Conservation (phyloP, 2,797 vertebrate species). For the Sebastolobus altivelis region DNA sequence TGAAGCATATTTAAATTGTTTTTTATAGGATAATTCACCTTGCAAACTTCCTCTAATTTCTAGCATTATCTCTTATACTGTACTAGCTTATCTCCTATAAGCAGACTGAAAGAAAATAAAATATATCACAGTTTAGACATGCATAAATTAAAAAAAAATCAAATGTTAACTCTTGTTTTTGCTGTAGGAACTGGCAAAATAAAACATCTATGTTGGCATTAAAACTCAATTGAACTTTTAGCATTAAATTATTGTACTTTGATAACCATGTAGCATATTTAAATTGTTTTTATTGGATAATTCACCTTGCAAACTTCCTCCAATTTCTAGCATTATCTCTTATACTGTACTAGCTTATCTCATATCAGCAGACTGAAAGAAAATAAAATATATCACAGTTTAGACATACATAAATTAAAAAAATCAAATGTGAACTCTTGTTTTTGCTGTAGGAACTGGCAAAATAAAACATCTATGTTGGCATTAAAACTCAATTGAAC, state of each 20-base stretch:
- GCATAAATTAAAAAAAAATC: not conserved
- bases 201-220: too few relatives aligned
- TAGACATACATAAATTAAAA: not conserved
- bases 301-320: not conserved
- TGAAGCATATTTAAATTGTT: too few relatives aligned
- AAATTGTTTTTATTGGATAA: not conserved
- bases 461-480: not conserved
- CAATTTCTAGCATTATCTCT: not conserved
- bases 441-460: not conserved
- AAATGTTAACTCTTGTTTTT: not conserved
- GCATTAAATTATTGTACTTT: not conserved
- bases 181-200: not conserved
- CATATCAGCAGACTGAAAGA: too few relatives aligned
- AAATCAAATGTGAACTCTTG: not conserved
- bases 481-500: not conserved
- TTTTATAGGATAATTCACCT: not conserved
- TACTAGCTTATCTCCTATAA: too few relatives aligned
- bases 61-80: not conserved
- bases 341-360: too few relatives aligned
- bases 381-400: too few relatives aligned
- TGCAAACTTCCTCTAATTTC: not conserved
- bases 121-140: not conserved
- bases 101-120: too few relatives aligned
- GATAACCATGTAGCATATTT: not conserved
- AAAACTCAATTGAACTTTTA: not conserved